Conservation (phyloP, 2,113 vertebrate species). For the Ivindomyrus marchei region DNA sequence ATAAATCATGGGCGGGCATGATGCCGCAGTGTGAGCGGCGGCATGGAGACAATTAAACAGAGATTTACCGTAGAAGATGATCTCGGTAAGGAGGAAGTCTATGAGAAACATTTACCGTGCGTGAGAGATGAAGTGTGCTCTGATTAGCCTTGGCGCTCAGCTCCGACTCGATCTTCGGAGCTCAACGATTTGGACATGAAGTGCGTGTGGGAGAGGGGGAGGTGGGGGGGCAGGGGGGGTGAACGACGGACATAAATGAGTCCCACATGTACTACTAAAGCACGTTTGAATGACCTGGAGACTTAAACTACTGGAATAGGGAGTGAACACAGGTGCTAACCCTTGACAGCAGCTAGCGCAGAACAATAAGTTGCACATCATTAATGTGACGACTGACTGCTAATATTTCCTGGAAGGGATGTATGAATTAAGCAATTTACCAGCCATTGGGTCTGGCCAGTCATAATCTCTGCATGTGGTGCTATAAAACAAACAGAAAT, state of each 20-base stretch:
- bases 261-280: neutral
- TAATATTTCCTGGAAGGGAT: neutral
- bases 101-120: neutral
- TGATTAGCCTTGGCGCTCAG: neutral
- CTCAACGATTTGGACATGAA: neutral
- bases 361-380: neutral
- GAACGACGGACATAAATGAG: neutral
- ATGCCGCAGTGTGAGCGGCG: slow-evolving; percentile 41
- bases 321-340: neutral
- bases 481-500: neutral
- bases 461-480: neutral
- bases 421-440: neutral
- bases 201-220: neutral
- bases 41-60: slow-evolving; percentile 42
- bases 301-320: neutral
- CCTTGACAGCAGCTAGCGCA: neutral
- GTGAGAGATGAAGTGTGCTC: neutral
- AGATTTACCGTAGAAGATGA: slow-evolving; percentile 39
- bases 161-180: neutral
- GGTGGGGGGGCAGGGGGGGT: too few relatives aligned
- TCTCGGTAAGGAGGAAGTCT: slow-evolving; percentile 20
- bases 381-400: neutral
- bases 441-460: neutral
- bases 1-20: slow-evolving; percentile 20
- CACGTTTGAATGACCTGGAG: neutral